phyloP scores from a whole-genome alignment of 2,113 vertebrate genomes.

The Paramisgurnus dabryanus region DNA sequence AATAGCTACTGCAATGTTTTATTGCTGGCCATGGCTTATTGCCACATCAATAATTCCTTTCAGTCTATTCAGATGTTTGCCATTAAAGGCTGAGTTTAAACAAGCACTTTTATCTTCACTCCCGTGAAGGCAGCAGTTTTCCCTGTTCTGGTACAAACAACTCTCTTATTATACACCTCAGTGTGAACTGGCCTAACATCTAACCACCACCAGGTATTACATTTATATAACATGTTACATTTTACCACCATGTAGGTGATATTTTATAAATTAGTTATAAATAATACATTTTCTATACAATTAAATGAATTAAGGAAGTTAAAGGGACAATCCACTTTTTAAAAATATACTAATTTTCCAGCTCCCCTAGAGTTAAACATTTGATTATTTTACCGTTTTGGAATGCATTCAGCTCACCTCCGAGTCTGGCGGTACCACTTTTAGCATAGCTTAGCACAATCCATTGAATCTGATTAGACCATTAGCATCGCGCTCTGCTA shows the following conservation, averaged over 20 bases:
- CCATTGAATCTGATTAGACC: too few species aligned
- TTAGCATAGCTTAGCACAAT: too few species aligned
- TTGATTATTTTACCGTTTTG: too few species aligned
- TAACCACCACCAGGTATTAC: not conserved
- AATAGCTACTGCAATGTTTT: not conserved
- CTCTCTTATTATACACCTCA: not conserved
- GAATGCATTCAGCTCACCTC: too few species aligned
- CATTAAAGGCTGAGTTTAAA: not conserved
- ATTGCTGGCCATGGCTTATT: not conserved
- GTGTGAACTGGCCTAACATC: not conserved
- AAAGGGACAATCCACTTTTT: too few species aligned
- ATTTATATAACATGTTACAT: not conserved
- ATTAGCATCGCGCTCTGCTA: too few species aligned
- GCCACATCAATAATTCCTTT: too few species aligned
- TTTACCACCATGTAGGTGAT: not conserved
- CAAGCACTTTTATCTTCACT: not conserved
- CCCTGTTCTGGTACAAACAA: not conserved
- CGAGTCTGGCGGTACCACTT: too few species aligned
- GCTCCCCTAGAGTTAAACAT: too few species aligned
- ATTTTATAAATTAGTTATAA: too few species aligned
- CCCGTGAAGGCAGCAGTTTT: not conserved
- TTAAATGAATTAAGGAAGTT: too few species aligned
- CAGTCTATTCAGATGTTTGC: not conserved
- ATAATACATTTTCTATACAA: not conserved
- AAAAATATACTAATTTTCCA: too few species aligned